These are phyloP conservation scores for Malaclemys terrapin DNA, from an alignment of 2,113 vertebrate genomes.

Conservation along the genomic window DNA sequence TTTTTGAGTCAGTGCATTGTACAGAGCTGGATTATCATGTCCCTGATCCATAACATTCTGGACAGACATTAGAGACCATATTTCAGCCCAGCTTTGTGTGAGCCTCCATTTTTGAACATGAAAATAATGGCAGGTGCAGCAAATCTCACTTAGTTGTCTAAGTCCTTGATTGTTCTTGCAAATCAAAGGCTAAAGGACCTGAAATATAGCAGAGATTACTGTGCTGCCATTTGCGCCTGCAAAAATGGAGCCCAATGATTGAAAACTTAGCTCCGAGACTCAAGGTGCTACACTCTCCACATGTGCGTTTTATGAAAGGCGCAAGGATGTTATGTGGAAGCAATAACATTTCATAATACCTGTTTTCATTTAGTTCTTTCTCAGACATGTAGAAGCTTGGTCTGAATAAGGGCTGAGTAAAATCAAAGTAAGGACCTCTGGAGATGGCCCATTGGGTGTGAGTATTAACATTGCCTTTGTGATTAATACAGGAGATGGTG, in stretches of 20 bases:
- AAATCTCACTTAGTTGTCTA: not conserved
- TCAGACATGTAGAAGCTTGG: not conserved
- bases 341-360: not conserved
- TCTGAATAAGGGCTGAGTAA: not conserved
- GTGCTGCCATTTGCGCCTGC: not conserved
- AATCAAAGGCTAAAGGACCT: not conserved
- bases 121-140: not conserved
- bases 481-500: slow-evolving; percentile 13
- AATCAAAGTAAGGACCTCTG: not conserved
- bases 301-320: not conserved
- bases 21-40: not conserved
- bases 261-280: not conserved
- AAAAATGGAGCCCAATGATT: not conserved
- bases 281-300: not conserved
- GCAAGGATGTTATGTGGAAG: not conserved
- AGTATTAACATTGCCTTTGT: not conserved
- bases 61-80: not conserved
- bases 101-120: not conserved
- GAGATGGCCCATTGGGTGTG: not conserved
- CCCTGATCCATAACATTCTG: not conserved
- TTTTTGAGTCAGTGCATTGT: not conserved
- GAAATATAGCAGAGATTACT: not conserved
- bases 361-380: slow-evolving; percentile 13
- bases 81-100: not conserved
- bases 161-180: not conserved